Percentiles rank a stretch among this genome's conserved stretches.
Evolutionary conservation across 2,113 vertebrate genomes (phyloP).

Genomic region (Tachysurus fulvidraco): DNA sequence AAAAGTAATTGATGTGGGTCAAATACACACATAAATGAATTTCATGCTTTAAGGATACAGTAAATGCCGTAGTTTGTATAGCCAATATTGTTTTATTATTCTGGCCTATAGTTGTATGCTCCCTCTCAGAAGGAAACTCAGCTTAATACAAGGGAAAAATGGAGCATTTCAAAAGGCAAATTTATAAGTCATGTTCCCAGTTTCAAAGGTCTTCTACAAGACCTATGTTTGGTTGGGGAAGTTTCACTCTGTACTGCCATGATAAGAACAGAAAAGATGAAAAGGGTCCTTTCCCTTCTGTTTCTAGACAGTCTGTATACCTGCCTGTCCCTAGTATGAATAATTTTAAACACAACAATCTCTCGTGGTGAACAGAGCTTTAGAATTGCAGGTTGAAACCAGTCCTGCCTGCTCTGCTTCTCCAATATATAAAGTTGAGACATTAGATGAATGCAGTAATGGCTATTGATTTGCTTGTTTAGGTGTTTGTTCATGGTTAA

Average conservation of each 20-base stretch:
- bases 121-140: neutral
- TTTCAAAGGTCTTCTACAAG: neutral
- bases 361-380: constrained; percentile 39
- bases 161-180: neutral
- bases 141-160: constrained; percentile 15
- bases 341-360: constrained; percentile 42
- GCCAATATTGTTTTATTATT: constrained; percentile 38
- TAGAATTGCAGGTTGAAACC: constrained; percentile 53
- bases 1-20: constrained; percentile 37
- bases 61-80: constrained; percentile 39
- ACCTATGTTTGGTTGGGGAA: constrained; percentile 40
- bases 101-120: constrained; percentile 19
- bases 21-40: constrained; percentile 29
- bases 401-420: constrained; percentile 56
- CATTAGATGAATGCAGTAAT: constrained; percentile 64
- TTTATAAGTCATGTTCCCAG: neutral
- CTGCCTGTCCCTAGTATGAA: neutral
- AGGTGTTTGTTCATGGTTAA: constrained; percentile 52
- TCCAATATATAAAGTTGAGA: constrained; percentile 61
- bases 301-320: neutral
- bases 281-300: neutral
- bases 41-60: constrained; percentile 21
- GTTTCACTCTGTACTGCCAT: constrained; percentile 17
- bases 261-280: neutral
- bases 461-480: constrained; percentile 71